Conservation (phyloP, 2,797 vertebrate species). For the Acropternis orthonyx region DNA sequence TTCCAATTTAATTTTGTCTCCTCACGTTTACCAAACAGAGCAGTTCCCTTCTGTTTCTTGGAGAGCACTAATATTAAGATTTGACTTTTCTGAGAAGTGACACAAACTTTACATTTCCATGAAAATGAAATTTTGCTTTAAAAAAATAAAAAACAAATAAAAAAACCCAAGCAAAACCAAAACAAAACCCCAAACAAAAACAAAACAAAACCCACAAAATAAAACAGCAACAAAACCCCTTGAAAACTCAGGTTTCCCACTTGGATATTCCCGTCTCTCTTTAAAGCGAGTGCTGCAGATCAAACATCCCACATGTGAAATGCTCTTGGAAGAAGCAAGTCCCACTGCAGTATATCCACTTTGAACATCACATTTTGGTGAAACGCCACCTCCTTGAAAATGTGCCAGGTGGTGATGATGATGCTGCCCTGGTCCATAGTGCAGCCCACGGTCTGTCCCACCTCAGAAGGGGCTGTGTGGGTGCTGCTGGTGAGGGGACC, state of each 20-base stretch:
- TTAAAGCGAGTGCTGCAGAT: neutral
- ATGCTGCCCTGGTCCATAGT: rapidly evolving
- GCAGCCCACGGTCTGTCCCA: neutral
- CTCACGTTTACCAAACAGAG: neutral
- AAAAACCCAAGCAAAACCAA: neutral
- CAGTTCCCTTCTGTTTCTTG: rapidly evolving
- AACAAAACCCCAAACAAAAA: neutral
- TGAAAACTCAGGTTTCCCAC: neutral
- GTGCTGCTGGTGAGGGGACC: neutral
- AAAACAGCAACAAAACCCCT: rapidly evolving
- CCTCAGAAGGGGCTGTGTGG: rapidly evolving
- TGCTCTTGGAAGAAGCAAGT: neutral
- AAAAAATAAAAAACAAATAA: neutral
- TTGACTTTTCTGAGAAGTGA: neutral
- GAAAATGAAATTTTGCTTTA: neutral
- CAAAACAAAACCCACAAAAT: neutral
- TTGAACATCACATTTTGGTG: neutral
- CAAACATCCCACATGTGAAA: neutral
- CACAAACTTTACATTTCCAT: neutral
- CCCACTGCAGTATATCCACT: neutral
- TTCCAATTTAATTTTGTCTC: neutral
- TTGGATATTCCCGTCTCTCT: neutral
- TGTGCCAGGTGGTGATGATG: neutral
- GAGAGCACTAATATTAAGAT: neutral
- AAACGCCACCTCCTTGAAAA: neutral